Conservation (phyloP, 2,113 vertebrate species). For the Amazona guildingii region DNA sequence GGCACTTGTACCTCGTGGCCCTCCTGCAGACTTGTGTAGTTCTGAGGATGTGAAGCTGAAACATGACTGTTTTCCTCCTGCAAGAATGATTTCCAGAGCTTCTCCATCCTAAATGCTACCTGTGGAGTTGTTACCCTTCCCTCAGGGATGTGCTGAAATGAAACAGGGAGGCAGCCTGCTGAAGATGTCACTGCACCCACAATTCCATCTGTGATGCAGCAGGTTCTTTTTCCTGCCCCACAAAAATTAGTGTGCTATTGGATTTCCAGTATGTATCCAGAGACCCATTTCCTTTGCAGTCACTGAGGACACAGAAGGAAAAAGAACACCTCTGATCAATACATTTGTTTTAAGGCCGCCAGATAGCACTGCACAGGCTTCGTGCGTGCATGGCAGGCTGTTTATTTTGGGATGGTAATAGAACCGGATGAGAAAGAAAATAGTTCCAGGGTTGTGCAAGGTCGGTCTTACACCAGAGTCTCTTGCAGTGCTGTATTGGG, state of each 20-base stretch:
- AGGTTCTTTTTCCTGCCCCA: background rate
- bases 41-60: background rate
- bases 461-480: background rate
- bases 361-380: background rate
- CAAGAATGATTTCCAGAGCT: background rate
- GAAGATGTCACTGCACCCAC: background rate
- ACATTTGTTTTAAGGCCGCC: background rate
- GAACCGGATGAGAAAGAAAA: background rate
- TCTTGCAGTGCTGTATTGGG: background rate
- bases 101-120: background rate
- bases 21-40: background rate
- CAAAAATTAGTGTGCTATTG: background rate
- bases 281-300: background rate
- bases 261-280: background rate
- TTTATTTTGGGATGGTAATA: background rate
- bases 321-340: background rate
- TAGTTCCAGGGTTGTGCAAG: background rate
- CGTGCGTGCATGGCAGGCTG: background rate
- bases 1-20: background rate
- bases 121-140: background rate
- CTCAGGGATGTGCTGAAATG: background rate
- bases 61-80: accelerated
- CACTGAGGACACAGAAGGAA: background rate
- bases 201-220: background rate
- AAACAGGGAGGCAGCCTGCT: background rate